Conservation (phyloP, 2,797 vertebrate species). For the Centroberyx gerrardi region DNA sequence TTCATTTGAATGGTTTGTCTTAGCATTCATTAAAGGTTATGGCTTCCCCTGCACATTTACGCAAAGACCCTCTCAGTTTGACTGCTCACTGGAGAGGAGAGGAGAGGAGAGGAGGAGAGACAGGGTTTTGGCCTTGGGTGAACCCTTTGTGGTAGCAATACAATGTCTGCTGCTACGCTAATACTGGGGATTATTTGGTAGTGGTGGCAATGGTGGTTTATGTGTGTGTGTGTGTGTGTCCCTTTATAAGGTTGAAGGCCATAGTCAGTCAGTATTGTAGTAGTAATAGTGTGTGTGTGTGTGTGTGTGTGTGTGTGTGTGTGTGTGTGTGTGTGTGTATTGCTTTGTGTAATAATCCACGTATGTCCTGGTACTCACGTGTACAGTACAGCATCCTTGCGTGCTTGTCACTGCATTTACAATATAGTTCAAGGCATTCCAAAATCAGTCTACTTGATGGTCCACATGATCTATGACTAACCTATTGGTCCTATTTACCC, state of each 20-base stretch:
- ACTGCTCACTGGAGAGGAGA: constrained; percentile 46
- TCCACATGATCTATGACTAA: constrained; percentile 61
- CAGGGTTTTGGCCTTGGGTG: constrained; percentile 58
- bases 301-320: background rate
- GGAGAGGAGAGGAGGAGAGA: background rate
- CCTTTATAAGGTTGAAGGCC: constrained; percentile 44
- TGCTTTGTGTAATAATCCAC: constrained; percentile 33
- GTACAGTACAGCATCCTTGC: constrained; percentile 9
- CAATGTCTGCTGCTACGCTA: constrained; percentile 50
- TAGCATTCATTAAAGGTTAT: constrained; percentile 65
- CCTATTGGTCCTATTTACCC: constrained; percentile 44
- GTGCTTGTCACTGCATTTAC: constrained; percentile 27
- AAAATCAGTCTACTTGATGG: constrained; percentile 70
- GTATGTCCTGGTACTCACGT: constrained; percentile 12
- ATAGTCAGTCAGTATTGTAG: constrained; percentile 25
- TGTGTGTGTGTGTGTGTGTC: constrained; percentile 53
- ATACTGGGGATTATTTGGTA: constrained; percentile 52
- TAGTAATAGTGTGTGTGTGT: no score
- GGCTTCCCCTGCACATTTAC: constrained; percentile 64
- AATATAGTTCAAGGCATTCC: constrained; percentile 37
- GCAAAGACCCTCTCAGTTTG: constrained; percentile 58
- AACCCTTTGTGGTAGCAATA: constrained; percentile 59
- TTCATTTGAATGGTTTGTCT: constrained; percentile 60
- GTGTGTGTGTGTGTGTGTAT: constrained; percentile 27
- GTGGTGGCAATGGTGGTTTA: no score